Percentiles rank a stretch among this genome's conserved stretches.
Evolutionary conservation across 2,888 invertebrate species (phyloP).

Genomic region (Alitta virens): DNA sequence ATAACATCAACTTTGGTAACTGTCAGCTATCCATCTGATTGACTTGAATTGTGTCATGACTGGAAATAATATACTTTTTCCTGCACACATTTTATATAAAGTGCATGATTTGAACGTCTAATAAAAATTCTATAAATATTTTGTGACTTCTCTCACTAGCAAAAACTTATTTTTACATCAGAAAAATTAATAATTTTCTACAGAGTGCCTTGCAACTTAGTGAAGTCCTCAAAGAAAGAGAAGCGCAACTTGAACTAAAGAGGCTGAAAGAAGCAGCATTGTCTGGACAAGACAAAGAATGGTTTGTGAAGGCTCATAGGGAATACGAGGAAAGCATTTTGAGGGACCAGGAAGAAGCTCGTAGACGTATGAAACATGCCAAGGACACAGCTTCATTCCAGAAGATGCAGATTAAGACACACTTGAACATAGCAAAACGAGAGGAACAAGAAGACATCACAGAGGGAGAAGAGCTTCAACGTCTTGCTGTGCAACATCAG

Average conservation of each 20-base stretch:
- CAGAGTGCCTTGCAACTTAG: conserved; percentile 55
- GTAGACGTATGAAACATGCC: conserved; percentile 35
- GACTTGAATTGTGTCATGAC: too few relatives aligned
- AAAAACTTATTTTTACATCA: too few relatives aligned
- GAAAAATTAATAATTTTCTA: too few relatives aligned
- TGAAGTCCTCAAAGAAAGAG: conserved; percentile 57
- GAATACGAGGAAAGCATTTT: conserved; percentile 48
- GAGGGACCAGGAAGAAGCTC: conserved; percentile 44
- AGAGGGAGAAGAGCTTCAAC: conserved; percentile 52
- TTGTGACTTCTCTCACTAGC: too few relatives aligned
- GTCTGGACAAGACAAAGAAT: conserved; percentile 42
- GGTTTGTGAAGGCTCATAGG: conserved; percentile 34
- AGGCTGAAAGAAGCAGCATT: conserved; percentile 41
- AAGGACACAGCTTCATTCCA: conserved; percentile 42
- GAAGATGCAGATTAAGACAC: conserved; percentile 33
- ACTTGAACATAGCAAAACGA: conserved; percentile 31
- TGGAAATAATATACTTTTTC: too few relatives aligned
- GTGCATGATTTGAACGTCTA: too few relatives aligned
- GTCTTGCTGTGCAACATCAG: conserved; percentile 45
- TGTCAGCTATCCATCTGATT: too few relatives aligned
- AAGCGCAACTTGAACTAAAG: conserved; percentile 56
- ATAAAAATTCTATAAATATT: too few relatives aligned
- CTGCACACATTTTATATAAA: too few relatives aligned
- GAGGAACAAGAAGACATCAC: conserved; percentile 34
- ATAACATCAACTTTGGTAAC: too few relatives aligned